These are phyloP conservation scores for Poecile atricapillus DNA, from an alignment of 2,113 vertebrate genomes.

Conservation along the genomic window DNA sequence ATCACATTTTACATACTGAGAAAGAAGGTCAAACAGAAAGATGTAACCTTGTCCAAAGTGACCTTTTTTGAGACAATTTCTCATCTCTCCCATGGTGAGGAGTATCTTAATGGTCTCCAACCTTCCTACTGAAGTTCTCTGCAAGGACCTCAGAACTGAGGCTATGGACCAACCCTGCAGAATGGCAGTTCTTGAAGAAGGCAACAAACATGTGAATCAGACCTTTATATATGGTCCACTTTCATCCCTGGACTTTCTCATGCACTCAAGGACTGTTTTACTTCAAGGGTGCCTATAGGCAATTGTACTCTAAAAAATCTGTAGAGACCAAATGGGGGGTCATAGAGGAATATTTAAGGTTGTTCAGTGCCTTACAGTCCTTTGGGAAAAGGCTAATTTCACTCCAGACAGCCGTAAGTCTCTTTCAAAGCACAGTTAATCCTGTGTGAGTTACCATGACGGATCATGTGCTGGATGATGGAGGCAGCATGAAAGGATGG, in stretches of 20 bases:
- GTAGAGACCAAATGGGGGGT: background rate
- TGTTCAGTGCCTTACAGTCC: background rate
- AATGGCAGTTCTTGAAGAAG: background rate
- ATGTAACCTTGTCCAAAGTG: background rate
- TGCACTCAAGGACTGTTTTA: background rate
- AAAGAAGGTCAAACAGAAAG: background rate
- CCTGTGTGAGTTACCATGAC: conserved; percentile 40
- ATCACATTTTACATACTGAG: too few species aligned
- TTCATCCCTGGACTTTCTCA: background rate
- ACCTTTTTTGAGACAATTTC: background rate
- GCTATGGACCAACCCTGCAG: background rate
- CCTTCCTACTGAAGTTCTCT: background rate
- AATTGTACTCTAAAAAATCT: background rate
- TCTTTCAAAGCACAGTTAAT: background rate
- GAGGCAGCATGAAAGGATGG: conserved; percentile 63
- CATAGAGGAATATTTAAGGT: background rate
- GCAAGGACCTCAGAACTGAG: background rate
- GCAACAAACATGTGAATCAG: background rate
- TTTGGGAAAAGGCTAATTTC: background rate
- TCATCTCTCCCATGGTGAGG: background rate
- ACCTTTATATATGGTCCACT: background rate
- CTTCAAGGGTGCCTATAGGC: background rate
- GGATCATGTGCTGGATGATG: conserved; percentile 36
- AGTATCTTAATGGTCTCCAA: background rate
- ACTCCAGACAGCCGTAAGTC: background rate